These are phyloP conservation scores for Drosophila picticornis DNA, from an alignment of 2,888 invertebrate genomes.

Conservation along the genomic window DNA sequence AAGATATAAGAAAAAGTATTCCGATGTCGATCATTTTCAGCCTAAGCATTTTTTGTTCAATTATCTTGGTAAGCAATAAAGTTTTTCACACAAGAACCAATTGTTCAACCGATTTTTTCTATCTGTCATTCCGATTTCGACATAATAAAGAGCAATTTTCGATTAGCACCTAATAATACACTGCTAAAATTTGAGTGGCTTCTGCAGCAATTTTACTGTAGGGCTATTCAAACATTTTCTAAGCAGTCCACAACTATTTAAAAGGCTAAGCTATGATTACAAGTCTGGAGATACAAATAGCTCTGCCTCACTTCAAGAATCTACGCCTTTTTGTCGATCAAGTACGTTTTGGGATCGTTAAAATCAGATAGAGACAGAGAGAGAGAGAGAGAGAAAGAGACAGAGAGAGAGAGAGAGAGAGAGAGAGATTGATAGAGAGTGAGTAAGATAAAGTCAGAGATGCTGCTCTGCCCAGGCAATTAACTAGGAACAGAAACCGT, in stretches of 20 bases:
- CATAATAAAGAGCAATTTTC: too few relatives aligned
- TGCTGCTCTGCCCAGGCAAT: slow-evolving; percentile 62
- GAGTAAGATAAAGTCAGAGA: slow-evolving; percentile 47
- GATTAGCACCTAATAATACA: not conserved
- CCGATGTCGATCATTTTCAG: not conserved
- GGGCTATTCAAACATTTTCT: not conserved
- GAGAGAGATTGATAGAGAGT: not conserved
- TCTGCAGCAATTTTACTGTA: not conserved
- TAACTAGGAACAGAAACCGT: slow-evolving; percentile 51
- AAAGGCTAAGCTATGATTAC: not conserved
- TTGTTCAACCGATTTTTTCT: not conserved
- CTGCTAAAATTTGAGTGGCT: not conserved
- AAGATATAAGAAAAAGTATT: not conserved
- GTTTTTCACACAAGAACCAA: not conserved
- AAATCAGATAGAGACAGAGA: not conserved
- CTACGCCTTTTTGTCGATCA: not conserved
- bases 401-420: slow-evolving; percentile 3
- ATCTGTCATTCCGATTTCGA: not conserved
- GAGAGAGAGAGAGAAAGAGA: not conserved
- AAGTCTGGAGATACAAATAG: not conserved
- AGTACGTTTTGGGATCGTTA: slow-evolving; percentile 17
- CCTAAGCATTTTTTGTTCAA: not conserved
- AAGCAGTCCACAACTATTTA: not conserved
- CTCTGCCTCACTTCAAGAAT: not conserved
- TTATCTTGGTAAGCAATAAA: not conserved